A percentile compares a stretch with the other conserved stretches of the same genome.
These are phyloP conservation scores for Eira barbara DNA, from an alignment of 2,113 vertebrate species.

Conservation along the genomic window DNA sequence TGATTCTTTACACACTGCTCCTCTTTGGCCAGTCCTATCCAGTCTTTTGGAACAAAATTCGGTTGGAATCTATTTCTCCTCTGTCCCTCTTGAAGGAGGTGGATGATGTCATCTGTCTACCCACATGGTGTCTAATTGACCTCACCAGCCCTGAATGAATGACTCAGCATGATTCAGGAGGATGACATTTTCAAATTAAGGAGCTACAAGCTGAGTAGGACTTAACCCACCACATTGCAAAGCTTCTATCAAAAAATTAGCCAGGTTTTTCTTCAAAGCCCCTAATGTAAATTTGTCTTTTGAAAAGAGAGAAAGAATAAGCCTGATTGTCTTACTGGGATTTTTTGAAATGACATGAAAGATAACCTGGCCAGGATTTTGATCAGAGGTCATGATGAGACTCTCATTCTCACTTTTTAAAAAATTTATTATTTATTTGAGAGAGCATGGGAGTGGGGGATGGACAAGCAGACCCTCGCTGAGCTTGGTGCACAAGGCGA, in stretches of 20 bases:
- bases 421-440: not conserved
- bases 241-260: not conserved
- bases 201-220: not conserved
- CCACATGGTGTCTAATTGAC: not conserved
- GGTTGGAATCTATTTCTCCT: not conserved
- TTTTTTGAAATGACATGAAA: not conserved
- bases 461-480: not conserved
- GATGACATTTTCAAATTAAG: constrained; percentile 2
- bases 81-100: not conserved
- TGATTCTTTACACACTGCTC: not conserved
- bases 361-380: not conserved
- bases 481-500: not conserved
- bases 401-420: not conserved
- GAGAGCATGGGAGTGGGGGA: not conserved
- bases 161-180: constrained; percentile 29
- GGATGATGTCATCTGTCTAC: not conserved
- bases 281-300: not conserved
- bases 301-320: not conserved
- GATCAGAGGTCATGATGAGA: not conserved
- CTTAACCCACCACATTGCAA: not conserved
- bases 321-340: not conserved
- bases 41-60: not conserved
- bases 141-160: not conserved
- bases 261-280: not conserved
- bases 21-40: not conserved